These are phyloP conservation scores for Nothura maculosa DNA, from an alignment of 2,797 vertebrate species.

Conservation along the genomic window DNA sequence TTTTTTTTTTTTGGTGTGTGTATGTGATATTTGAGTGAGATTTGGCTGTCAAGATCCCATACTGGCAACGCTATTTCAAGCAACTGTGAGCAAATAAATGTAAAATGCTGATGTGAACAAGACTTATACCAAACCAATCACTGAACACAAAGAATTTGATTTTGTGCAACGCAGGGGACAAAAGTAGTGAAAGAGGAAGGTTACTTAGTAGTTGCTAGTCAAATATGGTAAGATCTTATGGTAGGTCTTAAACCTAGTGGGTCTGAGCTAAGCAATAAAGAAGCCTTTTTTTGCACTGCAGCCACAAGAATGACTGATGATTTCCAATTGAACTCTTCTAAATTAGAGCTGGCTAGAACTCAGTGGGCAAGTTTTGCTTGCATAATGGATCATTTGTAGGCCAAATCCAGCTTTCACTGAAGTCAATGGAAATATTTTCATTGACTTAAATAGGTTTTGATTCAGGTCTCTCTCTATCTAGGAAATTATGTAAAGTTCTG, in stretches of 20 bases:
- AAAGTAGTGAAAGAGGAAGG: background rate
- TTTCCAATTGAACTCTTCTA: constrained; percentile 18
- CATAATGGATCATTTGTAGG: constrained; percentile 9
- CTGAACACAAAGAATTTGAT: background rate
- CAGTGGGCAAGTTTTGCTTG: background rate
- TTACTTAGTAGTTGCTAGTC: background rate
- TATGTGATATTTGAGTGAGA: background rate
- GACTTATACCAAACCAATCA: background rate
- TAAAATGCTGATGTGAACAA: background rate
- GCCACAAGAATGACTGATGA: constrained; percentile 8
- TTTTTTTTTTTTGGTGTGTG: background rate
- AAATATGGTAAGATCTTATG: background rate
- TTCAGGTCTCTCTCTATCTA: background rate
- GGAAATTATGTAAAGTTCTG: background rate
- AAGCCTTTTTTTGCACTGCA: background rate
- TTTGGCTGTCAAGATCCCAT: background rate
- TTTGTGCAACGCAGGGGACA: background rate
- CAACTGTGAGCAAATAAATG: background rate
- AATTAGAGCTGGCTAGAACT: constrained; percentile 20
- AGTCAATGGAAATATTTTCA: constrained; percentile 14
- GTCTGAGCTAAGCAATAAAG: background rate
- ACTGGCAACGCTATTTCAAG: background rate
- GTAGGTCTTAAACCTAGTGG: background rate
- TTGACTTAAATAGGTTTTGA: background rate
- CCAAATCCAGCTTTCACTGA: constrained; percentile 6